phyloP scores from a whole-genome alignment of 2,113 vertebrate genomes.

The Scartelaos histophorus region DNA sequence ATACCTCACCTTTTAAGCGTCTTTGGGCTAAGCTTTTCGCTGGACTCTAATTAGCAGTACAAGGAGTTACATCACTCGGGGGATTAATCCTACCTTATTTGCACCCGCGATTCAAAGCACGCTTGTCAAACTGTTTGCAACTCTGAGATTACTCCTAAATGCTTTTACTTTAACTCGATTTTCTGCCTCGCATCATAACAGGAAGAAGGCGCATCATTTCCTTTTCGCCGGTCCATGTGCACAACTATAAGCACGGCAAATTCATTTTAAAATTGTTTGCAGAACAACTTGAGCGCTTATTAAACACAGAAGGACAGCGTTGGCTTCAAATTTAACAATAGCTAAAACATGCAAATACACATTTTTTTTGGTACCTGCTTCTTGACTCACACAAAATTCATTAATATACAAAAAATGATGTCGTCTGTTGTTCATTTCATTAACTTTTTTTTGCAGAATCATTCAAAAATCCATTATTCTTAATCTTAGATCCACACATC shows the following conservation, averaged over 20 bases:
- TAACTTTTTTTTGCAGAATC: no score
- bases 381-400: no score
- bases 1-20: slow-evolving; percentile 19
- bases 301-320: slow-evolving; percentile 38
- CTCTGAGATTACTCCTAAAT: slow-evolving; percentile 22
- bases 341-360: no score
- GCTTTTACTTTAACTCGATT: slow-evolving; percentile 9
- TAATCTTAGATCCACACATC: no score
- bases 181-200: background rate
- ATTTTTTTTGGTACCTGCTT: no score
- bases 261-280: slow-evolving; percentile 7
- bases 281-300: slow-evolving; percentile 26
- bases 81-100: slow-evolving; percentile 56
- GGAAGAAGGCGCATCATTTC: background rate
- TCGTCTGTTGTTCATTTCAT: no score
- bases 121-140: slow-evolving; percentile 7
- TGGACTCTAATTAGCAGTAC: slow-evolving; percentile 66
- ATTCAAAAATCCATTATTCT: no score
- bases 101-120: slow-evolving; percentile 45
- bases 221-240: background rate
- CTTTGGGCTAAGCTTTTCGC: slow-evolving; percentile 47
- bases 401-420: no score
- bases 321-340: no score
- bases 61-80: slow-evolving; percentile 53
- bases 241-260: background rate